Evolutionary conservation across 2,113 vertebrate species (phyloP).

Genomic region (Brevimyrus niger): DNA sequence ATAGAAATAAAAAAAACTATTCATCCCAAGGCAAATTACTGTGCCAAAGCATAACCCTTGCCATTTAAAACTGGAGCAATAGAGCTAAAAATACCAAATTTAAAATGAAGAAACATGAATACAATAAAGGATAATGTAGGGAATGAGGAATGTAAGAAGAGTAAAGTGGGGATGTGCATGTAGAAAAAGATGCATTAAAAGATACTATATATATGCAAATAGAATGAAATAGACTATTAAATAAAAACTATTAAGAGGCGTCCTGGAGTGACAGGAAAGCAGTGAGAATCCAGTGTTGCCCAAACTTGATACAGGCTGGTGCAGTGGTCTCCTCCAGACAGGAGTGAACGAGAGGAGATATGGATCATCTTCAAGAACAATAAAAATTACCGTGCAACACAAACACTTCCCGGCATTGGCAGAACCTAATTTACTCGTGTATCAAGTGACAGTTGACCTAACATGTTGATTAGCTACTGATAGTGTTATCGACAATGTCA

Average conservation of each 20-base stretch:
- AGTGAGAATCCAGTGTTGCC: background rate
- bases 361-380: background rate
- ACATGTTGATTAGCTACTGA: background rate
- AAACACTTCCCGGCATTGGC: background rate
- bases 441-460: background rate
- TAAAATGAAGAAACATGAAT: background rate
- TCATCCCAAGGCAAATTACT: background rate
- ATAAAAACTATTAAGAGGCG: background rate
- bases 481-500: background rate
- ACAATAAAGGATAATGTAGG: background rate
- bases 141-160: no score
- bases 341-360: background rate
- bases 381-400: background rate
- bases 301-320: background rate
- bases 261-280: background rate
- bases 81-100: background rate
- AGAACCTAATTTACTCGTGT: background rate
- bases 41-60: background rate
- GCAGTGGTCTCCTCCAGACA: background rate
- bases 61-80: background rate
- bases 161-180: no score
- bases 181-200: no score
- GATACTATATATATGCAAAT: background rate
- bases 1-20: background rate
- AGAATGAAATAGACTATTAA: background rate